Evolutionary conservation across 23 tunicate genomes (phyloP).

Genomic region (Phallusia fumigata): DNA sequence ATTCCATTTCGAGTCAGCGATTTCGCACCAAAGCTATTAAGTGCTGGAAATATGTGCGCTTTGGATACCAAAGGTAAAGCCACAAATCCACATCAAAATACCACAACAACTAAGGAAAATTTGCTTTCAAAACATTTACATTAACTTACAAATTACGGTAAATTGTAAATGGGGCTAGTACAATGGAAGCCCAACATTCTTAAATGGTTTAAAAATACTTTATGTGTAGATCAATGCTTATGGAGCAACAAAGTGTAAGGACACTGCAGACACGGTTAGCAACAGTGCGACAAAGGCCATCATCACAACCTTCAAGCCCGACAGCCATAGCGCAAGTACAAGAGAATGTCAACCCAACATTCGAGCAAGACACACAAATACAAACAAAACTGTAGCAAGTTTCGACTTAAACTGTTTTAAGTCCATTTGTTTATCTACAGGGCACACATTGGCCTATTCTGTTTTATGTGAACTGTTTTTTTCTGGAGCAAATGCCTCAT

Average conservation of each 20-base stretch:
- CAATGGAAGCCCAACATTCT: background rate
- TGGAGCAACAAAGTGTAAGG: background rate
- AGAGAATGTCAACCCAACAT: background rate
- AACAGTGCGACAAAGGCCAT: background rate
- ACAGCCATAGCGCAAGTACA: background rate
- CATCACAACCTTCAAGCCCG: background rate
- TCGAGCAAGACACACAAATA: background rate
- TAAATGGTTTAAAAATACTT: background rate
- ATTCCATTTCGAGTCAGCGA: conserved; percentile 76
- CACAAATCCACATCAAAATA: background rate
- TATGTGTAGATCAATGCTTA: background rate
- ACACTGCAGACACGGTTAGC: background rate
- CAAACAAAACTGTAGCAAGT: background rate
- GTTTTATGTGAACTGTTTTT: too few relatives aligned
- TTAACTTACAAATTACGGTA: too few relatives aligned
- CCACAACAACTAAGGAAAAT: background rate
- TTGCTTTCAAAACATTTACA: too few relatives aligned
- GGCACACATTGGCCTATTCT: too few relatives aligned
- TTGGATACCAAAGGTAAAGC: conserved; percentile 62
- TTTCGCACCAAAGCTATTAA: conserved; percentile 51
- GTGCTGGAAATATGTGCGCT: conserved; percentile 42
- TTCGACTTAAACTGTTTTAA: too few relatives aligned
- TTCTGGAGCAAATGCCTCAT: too few relatives aligned
- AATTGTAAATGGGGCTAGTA: too few relatives aligned
- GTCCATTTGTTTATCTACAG: too few relatives aligned